A percentile compares a stretch with the other conserved stretches of the same genome.
Conservation (phyloP, 2,113 vertebrate species). For the Gnathonemus echidnorhynchus region DNA sequence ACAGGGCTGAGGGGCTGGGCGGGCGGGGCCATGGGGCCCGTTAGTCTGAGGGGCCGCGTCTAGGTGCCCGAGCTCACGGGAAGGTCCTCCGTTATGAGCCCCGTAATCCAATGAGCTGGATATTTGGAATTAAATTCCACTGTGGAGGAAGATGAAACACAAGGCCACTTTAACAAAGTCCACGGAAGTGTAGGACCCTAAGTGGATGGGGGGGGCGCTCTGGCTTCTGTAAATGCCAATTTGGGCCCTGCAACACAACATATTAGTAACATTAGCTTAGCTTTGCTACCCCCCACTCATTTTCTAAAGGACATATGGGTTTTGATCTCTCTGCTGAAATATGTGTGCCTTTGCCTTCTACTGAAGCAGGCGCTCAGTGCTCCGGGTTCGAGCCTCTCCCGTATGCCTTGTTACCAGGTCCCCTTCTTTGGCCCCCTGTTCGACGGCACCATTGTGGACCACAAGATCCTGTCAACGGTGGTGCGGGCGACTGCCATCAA, state of each 20-base stretch:
- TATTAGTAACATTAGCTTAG: slow-evolving; percentile 41
- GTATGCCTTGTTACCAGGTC: slow-evolving; percentile 59
- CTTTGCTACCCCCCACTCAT: slow-evolving; percentile 35
- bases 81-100: slow-evolving; percentile 34
- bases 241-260: slow-evolving; percentile 24
- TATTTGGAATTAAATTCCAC: slow-evolving; percentile 43
- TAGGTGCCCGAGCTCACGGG: slow-evolving; percentile 14
- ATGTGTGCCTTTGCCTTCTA: neutral
- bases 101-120: slow-evolving; percentile 36
- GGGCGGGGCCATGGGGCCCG: neutral
- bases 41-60: neutral
- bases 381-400: neutral
- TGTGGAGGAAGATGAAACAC: slow-evolving; percentile 33
- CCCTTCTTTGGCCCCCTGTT: slow-evolving; percentile 97
- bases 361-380: neutral
- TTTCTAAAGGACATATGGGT: slow-evolving; percentile 19
- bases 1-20: slow-evolving; percentile 39
- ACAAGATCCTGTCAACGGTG: slow-evolving; percentile 90
- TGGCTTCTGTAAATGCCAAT: slow-evolving; percentile 42
- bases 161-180: slow-evolving; percentile 26
- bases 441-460: slow-evolving; percentile 95
- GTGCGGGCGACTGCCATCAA: slow-evolving; percentile 96
- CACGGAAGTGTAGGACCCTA: slow-evolving; percentile 34
- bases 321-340: slow-evolving; percentile 21
- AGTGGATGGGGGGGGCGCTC: slow-evolving; percentile 26